A percentile compares a stretch with the other conserved stretches of the same genome.
phyloP scores from a whole-genome alignment of 2,113 vertebrate genomes.

The Pitta sordida region DNA sequence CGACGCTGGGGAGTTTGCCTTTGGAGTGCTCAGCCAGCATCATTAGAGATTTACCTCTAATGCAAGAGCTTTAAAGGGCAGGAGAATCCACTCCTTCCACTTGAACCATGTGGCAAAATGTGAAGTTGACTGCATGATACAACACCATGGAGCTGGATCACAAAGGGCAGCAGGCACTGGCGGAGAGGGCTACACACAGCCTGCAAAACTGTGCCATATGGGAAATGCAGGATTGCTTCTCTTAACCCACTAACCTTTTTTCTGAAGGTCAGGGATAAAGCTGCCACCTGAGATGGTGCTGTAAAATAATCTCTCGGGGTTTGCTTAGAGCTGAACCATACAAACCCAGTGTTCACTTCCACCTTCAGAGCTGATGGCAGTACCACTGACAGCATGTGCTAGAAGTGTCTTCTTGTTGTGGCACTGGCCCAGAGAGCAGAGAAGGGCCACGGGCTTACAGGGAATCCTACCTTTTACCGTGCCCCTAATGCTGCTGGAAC shows the following conservation, averaged over 20 bases:
- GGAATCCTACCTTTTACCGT: background rate
- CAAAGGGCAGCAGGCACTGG: background rate
- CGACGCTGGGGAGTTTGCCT: background rate
- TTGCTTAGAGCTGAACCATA: background rate
- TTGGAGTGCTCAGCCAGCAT: background rate
- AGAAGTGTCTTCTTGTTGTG: background rate
- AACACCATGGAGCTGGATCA: fast-evolving
- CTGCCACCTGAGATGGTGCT: background rate
- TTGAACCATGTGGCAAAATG: background rate
- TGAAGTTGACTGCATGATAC: background rate
- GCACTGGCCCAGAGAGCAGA: background rate
- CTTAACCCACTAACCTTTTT: background rate
- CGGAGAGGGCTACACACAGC: background rate
- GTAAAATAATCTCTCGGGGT: background rate
- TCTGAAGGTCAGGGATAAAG: background rate
- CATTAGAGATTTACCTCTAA: background rate
- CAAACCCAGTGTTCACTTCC: background rate
- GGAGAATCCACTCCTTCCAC: background rate
- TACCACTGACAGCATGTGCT: background rate
- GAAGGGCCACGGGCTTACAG: fast-evolving
- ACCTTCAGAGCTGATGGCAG: background rate
- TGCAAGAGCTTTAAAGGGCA: background rate
- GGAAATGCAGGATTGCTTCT: background rate
- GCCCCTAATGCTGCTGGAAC: background rate
- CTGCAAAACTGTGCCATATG: background rate